Conservation (phyloP, 1,140 invertebrate species). For the Trichonephila inaurata region DNA sequence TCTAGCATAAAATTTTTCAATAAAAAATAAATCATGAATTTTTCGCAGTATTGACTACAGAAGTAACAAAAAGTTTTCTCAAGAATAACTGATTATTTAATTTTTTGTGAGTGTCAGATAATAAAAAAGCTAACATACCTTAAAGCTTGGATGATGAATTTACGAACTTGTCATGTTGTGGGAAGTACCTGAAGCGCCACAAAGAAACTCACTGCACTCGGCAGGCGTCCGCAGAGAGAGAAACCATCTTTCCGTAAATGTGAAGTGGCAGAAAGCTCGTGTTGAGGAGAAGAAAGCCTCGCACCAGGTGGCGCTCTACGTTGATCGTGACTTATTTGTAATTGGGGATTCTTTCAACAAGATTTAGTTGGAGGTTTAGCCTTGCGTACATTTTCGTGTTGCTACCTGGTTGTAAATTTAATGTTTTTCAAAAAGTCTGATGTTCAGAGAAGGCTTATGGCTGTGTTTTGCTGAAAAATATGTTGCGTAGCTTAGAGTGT, state of each 20-base stretch:
- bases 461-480: neutral
- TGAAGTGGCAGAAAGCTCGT: neutral
- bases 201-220: neutral
- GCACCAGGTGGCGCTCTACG: neutral
- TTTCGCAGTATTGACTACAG: neutral
- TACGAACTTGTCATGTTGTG: neutral
- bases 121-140: neutral
- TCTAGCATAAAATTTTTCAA: too few relatives aligned
- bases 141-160: neutral
- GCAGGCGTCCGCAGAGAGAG: neutral
- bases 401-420: neutral
- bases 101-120: neutral
- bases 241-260: slow-evolving; percentile 2
- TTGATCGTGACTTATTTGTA: slow-evolving; percentile 20
- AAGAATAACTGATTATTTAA: neutral
- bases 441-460: neutral
- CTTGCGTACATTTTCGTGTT: neutral
- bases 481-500: neutral
- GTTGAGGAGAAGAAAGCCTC: neutral
- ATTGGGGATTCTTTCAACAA: slow-evolving; percentile 16
- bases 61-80: neutral
- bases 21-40: neutral
- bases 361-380: neutral
- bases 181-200: neutral
- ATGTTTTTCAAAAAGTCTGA: neutral